Evolutionary conservation across 2,888 invertebrate species (phyloP).

Genomic region (Neoscelio sp.): DNA sequence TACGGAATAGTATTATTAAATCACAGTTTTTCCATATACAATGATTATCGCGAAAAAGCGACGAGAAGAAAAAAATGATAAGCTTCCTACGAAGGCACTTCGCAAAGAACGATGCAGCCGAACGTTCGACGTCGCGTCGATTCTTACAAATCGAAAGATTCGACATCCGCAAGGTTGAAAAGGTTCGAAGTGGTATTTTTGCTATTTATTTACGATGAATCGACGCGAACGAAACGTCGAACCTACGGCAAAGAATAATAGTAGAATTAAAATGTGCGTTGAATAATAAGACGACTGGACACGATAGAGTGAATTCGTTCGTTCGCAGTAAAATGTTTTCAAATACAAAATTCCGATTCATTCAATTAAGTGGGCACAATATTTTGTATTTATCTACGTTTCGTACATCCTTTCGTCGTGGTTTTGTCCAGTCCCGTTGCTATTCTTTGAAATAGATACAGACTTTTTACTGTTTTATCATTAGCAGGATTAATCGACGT

Average conservation of each 20-base stretch:
- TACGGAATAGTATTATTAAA: constrained; percentile 57
- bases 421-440: constrained; percentile 30
- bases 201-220: constrained; percentile 51
- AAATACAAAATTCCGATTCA: constrained; percentile 12
- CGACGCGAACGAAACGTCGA: constrained; percentile 24
- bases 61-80: constrained; percentile 35
- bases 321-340: constrained; percentile 16
- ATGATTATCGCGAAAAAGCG: constrained; percentile 13
- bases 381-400: constrained; percentile 51
- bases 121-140: constrained; percentile 37
- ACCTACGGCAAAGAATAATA: constrained; percentile 18
- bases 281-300: constrained; percentile 24
- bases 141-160: no score
- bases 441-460: no score
- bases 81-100: constrained; percentile 43
- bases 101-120: constrained; percentile 6
- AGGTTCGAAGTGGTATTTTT: constrained; percentile 54
- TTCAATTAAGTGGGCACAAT: constrained; percentile 22
- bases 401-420: constrained; percentile 2
- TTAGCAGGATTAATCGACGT: no score
- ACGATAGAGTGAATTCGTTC: constrained; percentile 5
- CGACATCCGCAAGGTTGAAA: no score
- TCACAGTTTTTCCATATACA: constrained; percentile 49
- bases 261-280: constrained; percentile 17
- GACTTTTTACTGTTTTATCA: not conserved